phyloP scores from a whole-genome alignment of 1,140 invertebrate species.

The Littorina saxatilis region DNA sequence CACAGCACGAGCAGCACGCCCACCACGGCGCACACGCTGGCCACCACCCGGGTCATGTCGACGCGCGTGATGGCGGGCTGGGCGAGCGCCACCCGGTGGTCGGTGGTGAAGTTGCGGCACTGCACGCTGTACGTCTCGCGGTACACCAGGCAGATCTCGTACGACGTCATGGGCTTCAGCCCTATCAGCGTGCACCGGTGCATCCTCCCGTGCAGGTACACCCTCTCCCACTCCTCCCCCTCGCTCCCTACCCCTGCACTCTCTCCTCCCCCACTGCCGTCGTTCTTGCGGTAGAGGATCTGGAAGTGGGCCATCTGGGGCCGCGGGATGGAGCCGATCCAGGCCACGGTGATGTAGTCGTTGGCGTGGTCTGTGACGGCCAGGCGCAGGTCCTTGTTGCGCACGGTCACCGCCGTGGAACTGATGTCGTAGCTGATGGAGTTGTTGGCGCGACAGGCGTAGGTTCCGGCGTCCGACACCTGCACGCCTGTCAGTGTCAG shows the following conservation, averaged over 20 bases:
- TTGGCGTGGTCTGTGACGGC: constrained; percentile 69
- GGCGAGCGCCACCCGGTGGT: constrained; percentile 52
- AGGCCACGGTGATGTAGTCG: constrained; percentile 76
- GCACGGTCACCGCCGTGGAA: constrained; percentile 66
- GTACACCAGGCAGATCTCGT: constrained; percentile 77
- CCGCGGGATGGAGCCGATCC: constrained; percentile 75
- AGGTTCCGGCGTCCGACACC: constrained; percentile 64
- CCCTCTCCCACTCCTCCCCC: constrained; percentile 48
- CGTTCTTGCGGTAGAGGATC: constrained; percentile 67
- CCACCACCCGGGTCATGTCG: constrained; percentile 58
- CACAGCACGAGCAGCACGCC: constrained; percentile 67
- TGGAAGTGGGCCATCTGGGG: constrained; percentile 73
- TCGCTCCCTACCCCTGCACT: too few species aligned
- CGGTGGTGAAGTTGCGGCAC: constrained; percentile 71
- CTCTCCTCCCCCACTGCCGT: too few species aligned
- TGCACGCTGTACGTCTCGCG: constrained; percentile 71
- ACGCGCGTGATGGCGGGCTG: constrained; percentile 60
- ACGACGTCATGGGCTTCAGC: constrained; percentile 73
- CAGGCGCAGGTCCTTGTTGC: constrained; percentile 73
- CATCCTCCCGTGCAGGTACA: constrained; percentile 59
- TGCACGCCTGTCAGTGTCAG: constrained; percentile 67
- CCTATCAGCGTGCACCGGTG: constrained; percentile 75
- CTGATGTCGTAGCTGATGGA: constrained; percentile 65
- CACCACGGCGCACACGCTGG: constrained; percentile 65
- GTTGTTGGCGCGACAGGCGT: constrained; percentile 68